Evolutionary conservation across 2,888 invertebrate genomes (phyloP).

Genomic region (Schizaphis graminum): DNA sequence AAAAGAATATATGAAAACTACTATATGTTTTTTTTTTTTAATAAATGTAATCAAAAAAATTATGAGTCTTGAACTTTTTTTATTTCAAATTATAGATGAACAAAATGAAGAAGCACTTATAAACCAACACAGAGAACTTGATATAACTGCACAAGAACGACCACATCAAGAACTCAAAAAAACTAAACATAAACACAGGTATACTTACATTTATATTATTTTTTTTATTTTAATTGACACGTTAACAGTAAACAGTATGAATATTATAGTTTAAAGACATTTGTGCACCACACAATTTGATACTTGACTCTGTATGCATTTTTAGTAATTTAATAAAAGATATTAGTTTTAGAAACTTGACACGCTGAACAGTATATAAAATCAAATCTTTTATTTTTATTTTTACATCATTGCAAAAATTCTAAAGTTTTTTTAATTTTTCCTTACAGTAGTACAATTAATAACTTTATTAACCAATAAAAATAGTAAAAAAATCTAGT

Average conservation of each 20-base stretch:
- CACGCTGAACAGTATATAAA: neutral
- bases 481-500: neutral
- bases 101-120: slow-evolving; percentile 52
- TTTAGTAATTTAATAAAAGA: neutral
- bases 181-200: slow-evolving; percentile 60
- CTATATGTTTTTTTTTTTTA: neutral
- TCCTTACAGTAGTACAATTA: neutral
- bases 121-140: slow-evolving; percentile 48
- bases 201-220: neutral
- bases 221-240: neutral
- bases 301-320: neutral
- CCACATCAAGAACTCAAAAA: slow-evolving; percentile 34
- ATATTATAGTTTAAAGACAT: neutral
- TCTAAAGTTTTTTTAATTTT: neutral
- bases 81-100: neutral
- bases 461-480: neutral
- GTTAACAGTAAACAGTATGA: neutral
- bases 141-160: neutral
- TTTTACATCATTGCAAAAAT: neutral
- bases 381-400: neutral
- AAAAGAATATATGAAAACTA: neutral
- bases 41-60: neutral
- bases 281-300: neutral
- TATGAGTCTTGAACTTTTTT: neutral
- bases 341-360: neutral